Evolutionary conservation across 2,113 vertebrate genomes (phyloP).

Genomic region (Mirounga angustirostris): DNA sequence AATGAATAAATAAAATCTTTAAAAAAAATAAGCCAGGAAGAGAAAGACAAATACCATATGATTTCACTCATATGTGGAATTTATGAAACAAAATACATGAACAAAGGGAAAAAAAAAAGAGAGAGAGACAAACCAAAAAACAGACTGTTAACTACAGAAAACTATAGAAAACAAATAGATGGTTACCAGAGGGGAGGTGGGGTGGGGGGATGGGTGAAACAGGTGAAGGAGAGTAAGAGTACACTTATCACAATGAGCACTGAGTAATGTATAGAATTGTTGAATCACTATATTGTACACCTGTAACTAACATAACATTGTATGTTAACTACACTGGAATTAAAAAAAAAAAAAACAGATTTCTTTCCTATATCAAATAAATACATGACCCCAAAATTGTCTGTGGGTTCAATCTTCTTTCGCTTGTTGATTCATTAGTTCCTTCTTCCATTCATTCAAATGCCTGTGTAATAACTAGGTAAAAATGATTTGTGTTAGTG

Average conservation of each 20-base stretch:
- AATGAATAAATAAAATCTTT: too few relatives aligned
- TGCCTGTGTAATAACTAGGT: not conserved
- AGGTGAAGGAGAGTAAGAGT: not conserved
- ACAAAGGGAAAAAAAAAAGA: not conserved
- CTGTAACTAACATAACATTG: not conserved
- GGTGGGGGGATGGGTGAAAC: not conserved
- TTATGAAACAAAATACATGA: not conserved
- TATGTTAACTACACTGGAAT: not conserved
- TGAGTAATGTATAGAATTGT: not conserved
- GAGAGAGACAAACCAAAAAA: not conserved
- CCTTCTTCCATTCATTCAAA: constrained; percentile 29
- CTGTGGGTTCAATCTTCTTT: not conserved
- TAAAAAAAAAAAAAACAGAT: not conserved
- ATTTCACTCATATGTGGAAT: not conserved
- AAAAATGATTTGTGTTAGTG: constrained; percentile 1
- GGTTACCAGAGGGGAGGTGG: not conserved
- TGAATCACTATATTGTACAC: not conserved
- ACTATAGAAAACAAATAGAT: not conserved
- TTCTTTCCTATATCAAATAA: constrained; percentile 39
- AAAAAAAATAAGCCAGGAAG: not conserved
- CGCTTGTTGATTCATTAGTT: not conserved
- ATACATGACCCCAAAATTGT: not conserved
- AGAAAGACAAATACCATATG: not conserved
- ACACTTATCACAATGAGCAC: not conserved
- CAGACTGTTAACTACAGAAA: not conserved